Percentiles rank a stretch among this genome's conserved stretches.
phyloP scores from a whole-genome alignment of 2,113 vertebrate species.

The Boleophthalmus pectinirostris region DNA sequence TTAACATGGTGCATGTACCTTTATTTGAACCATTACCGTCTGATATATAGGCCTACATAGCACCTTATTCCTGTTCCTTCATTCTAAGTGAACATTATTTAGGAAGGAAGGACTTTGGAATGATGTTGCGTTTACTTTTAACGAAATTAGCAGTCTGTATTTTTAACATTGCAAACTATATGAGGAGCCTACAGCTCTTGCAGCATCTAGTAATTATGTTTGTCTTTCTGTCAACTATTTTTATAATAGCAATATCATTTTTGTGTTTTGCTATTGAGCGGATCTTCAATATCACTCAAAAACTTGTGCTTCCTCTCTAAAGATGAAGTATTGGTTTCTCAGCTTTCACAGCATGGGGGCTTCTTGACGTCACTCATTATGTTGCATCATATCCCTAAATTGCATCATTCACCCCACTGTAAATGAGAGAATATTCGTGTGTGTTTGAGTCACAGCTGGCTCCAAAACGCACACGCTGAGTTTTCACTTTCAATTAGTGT shows the following conservation, averaged over 20 bases:
- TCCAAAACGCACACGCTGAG: slow-evolving; percentile 32
- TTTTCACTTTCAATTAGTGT: slow-evolving; percentile 27
- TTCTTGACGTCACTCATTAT: slow-evolving; percentile 13
- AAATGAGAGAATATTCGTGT: slow-evolving; percentile 16
- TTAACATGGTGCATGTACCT: background rate
- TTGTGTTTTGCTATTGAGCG: background rate
- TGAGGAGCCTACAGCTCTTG: too few relatives aligned
- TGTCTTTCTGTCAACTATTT: too few relatives aligned
- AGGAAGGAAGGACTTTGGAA: background rate
- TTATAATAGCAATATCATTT: background rate
- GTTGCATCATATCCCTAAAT: slow-evolving; percentile 7
- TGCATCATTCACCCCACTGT: slow-evolving; percentile 10
- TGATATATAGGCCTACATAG: background rate
- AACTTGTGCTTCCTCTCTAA: background rate
- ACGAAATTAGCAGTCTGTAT: background rate
- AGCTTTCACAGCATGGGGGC: background rate
- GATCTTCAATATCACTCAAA: background rate
- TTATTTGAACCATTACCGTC: background rate
- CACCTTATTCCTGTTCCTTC: background rate
- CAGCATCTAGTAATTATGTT: too few relatives aligned
- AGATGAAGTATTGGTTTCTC: background rate
- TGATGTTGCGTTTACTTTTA: background rate
- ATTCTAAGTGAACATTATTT: background rate
- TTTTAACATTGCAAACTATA: too few relatives aligned
- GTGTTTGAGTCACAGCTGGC: slow-evolving; percentile 51